Evolutionary conservation across 2,888 invertebrate genomes (phyloP), one percentile per base, ranked within the genome.

Genomic region (Brassicogethes aeneus): DNA sequence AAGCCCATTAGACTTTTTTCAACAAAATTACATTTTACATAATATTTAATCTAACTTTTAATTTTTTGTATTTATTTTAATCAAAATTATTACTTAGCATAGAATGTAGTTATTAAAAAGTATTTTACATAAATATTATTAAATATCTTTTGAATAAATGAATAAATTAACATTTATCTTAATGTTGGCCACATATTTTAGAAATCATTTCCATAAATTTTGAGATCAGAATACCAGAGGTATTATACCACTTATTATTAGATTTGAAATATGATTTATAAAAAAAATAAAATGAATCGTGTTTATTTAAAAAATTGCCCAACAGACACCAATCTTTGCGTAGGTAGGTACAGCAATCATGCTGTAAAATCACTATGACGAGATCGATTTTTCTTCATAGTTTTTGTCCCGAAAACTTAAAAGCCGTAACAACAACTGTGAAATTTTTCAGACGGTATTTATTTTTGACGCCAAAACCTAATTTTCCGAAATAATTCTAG

Each of bases 371-470:
- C 5, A 23, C 10, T 23, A 10, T 23, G 23, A 23, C 23, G 5
- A 5, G 23, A 7, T 7, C 5, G 5, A 10, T 10, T 32, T 32
- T 32, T 12, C 32, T 32, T 32, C 12, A 13, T 32, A 5, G 14
- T 5, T 7, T 10, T 5, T 23, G 23, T 10, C 23, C 5, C 23
- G 23, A 10, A 5, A 23, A 23, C n/a, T n/a, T 23, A 23, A 23
- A 53, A 54, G 53, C 47, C 55, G 38, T 54, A 49, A 42, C 54
- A 51, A 50, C 51, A 54, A 53, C 53, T 55, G 53, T 54, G 52
- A 53, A 54, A 54, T 55, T 54, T 52, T 51, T 51, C 53, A 56
- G 57, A 56, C 56, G 49, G 50, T 53, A 52, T 53, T 51, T 49
- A 50, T 47, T 51, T 47, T 53, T 41, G 58, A 57, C 58, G 58